phyloP scores from a whole-genome alignment of 2,888 invertebrate genomes.

The Magallana nippona region DNA sequence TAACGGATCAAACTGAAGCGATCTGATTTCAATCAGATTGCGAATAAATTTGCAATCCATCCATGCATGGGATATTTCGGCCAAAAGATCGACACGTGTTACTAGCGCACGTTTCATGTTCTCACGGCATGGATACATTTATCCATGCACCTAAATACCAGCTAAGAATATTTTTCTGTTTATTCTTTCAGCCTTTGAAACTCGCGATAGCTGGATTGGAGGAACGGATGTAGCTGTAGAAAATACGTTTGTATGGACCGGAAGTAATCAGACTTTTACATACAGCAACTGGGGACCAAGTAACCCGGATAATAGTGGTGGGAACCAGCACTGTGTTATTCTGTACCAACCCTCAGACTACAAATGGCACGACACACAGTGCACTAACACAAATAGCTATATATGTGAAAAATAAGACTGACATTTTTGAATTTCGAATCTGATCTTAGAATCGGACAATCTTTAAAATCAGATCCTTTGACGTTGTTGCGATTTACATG shows the following conservation, averaged over 20 bases:
- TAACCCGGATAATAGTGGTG: conserved; percentile 29
- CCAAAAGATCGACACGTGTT: too few relatives aligned
- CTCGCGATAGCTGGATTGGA: conserved; percentile 34
- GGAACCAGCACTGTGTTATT: conserved; percentile 32
- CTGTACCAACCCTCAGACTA: conserved; percentile 14
- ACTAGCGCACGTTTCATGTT: too few relatives aligned
- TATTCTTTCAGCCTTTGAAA: not conserved
- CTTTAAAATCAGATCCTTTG: too few relatives aligned
- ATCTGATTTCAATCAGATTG: too few relatives aligned
- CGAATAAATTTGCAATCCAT: too few relatives aligned
- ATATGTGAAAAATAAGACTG: conserved; percentile 32
- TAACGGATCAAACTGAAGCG: too few relatives aligned
- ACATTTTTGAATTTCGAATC: not conserved
- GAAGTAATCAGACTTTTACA: not conserved
- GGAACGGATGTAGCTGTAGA: conserved; percentile 23
- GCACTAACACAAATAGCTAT: conserved; percentile 19
- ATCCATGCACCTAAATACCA: not conserved
- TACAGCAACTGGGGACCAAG: conserved; percentile 22
- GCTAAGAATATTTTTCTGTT: not conserved
- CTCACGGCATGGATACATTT: not conserved
- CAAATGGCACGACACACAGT: conserved; percentile 36
- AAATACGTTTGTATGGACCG: not conserved
- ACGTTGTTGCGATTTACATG: too few relatives aligned
- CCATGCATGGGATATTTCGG: too few relatives aligned
- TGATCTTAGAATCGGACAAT: too few relatives aligned